phyloP scores from a whole-genome alignment of 2,797 vertebrate genomes.

The Graptemys geographica region DNA sequence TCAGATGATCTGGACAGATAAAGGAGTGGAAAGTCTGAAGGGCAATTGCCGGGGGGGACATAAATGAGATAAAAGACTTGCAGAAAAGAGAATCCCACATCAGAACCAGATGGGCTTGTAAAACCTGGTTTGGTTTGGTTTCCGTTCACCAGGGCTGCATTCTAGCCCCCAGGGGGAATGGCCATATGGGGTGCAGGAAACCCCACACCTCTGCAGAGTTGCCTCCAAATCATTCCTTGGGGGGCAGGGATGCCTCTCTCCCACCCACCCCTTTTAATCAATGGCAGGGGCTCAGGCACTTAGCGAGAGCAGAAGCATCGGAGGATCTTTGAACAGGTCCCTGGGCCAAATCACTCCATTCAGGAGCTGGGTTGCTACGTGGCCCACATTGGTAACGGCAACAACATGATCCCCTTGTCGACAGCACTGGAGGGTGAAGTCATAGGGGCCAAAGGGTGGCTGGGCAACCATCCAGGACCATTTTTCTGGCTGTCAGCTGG shows the following conservation, averaged over 20 bases:
- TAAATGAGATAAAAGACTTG: not conserved
- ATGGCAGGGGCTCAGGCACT: not conserved
- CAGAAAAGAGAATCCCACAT: not conserved
- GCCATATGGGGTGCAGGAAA: not conserved
- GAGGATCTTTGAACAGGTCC: not conserved
- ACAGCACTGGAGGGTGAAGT: not conserved
- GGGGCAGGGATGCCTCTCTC: not conserved
- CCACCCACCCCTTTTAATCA: not conserved
- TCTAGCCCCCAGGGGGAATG: not conserved
- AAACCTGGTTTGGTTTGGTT: not conserved
- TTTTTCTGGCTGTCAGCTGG: accelerated
- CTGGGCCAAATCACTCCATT: not conserved
- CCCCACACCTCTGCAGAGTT: not conserved
- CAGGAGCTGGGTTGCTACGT: accelerated
- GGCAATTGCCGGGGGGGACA: accelerated
- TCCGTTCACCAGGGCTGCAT: not conserved
- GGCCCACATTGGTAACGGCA: not conserved
- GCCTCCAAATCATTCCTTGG: not conserved
- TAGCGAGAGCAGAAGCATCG: not conserved
- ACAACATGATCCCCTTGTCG: accelerated
- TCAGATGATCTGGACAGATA: not conserved
- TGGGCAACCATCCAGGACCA: not conserved
- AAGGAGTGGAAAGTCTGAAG: not conserved
- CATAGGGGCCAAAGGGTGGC: not conserved
- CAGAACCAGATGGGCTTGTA: accelerated